Evolutionary conservation across 1,140 invertebrate species (phyloP), one percentile per base, ranked within the genome.

Genomic region (Drosophila setifemur): DNA sequence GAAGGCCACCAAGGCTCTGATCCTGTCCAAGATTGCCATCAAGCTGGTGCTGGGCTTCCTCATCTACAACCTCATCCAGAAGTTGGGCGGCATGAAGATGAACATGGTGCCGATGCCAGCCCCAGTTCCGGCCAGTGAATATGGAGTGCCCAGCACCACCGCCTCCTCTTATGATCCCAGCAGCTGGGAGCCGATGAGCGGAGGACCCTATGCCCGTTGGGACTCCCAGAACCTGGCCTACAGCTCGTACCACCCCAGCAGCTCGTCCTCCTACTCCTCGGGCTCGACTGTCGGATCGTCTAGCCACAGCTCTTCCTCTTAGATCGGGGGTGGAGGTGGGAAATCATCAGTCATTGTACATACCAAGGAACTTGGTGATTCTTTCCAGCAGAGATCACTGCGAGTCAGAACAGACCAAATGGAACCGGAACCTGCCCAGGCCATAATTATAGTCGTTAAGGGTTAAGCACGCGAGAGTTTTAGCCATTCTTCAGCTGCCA

Each of bases 11-110:
- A 97, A 97, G 91, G 96, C 96, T 72, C 91, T 96, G 11, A 93
- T 97, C 26, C 92, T 96, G 64, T 96, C 95, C 67, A 97, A 97
- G 90, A 91, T 96, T 33, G 95, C 95, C 45, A 93, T 97, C 72
- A 91, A 95, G 2, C 90, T 96, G 42, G 95, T 97, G 26, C 91
- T 96, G 35, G 95, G 94, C 54, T 96, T 97, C 91, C 92, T 96
- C 12, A 93, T 95, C 43, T 92, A 95, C 79, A 95, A 96, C 68
- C 91, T 96, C 60, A 91, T 95, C 33, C 96, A 96, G 90, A 93
- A 93, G 91, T 90, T 92, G 91, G 90, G 90, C 42, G 94, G 93
- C 79, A 95, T 95, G 93, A 92, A 94, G 44, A 95, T 96, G 94
- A 93, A 94, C 89, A 92, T 93, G 89, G 92, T 93, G 57, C 91